These are phyloP conservation scores for Tychaedon coryphoeus DNA, from an alignment of 2,113 vertebrate species.

Conservation along the genomic window DNA sequence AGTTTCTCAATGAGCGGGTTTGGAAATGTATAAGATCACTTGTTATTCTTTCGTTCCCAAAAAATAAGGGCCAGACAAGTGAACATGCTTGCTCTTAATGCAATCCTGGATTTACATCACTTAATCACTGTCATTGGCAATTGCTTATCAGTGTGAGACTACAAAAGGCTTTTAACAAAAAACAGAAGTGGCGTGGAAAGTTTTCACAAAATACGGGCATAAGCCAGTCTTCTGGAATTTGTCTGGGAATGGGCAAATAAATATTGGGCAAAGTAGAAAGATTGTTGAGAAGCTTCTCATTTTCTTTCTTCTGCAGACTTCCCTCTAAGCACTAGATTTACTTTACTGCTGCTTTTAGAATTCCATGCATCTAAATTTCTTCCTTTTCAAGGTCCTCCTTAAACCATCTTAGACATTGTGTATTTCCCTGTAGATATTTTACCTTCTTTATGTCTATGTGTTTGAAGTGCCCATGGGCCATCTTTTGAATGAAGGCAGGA, in stretches of 20 bases:
- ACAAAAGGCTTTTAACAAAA: conserved; percentile 10
- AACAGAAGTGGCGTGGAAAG: not conserved
- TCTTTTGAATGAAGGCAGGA: not conserved
- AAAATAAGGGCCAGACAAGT: not conserved
- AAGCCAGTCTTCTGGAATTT: not conserved
- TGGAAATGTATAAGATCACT: not conserved
- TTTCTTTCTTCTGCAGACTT: conserved; percentile 49
- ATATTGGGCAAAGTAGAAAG: not conserved
- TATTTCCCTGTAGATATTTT: not conserved
- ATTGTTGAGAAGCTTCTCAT: conserved; percentile 76
- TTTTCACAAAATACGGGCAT: not conserved
- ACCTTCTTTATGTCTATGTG: not conserved
- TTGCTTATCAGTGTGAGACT: not conserved
- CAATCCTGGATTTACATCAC: not conserved
- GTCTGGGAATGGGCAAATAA: not conserved
- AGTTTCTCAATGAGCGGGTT: conserved; percentile 74
- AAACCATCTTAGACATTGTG: not conserved
- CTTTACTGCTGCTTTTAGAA: conserved; percentile 54
- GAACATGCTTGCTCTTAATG: not conserved
- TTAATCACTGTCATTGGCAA: not conserved
- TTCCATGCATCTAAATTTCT: not conserved
- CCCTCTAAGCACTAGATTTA: conserved; percentile 23
- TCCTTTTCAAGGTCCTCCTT: conserved; percentile 24
- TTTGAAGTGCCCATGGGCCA: not conserved
- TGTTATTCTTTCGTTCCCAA: not conserved